These are phyloP conservation scores for Tinamus guttatus DNA, from an alignment of 2,113 vertebrate species.

Conservation along the genomic window DNA sequence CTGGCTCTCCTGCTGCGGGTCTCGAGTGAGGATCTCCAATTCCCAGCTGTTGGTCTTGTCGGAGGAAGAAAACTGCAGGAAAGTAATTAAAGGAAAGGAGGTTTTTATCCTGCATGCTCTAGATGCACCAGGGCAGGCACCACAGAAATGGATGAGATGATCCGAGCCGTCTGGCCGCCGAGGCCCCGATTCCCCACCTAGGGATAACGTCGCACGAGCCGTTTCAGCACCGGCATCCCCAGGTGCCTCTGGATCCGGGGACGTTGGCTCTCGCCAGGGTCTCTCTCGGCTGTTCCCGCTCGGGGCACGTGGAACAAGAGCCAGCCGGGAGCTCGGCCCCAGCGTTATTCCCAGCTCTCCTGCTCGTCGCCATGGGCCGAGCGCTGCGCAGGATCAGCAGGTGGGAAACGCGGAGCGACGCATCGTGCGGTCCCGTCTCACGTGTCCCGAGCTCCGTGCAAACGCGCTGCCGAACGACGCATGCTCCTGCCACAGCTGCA, in stretches of 20 bases:
- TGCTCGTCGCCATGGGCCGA: neutral
- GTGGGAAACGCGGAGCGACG: neutral
- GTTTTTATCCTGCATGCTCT: neutral
- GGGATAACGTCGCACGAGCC: neutral
- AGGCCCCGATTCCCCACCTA: neutral
- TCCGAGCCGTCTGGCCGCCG: neutral
- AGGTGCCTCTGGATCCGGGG: accelerated
- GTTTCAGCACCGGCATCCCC: accelerated
- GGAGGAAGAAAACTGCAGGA: neutral
- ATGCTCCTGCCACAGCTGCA: neutral
- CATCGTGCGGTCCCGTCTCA: neutral
- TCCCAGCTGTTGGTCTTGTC: neutral
- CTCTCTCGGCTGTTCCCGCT: neutral
- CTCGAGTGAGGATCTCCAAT: neutral
- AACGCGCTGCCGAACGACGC: neutral
- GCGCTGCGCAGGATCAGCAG: neutral
- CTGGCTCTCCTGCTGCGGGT: neutral
- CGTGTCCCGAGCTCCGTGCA: neutral
- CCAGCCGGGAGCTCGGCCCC: neutral
- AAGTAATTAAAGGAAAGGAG: neutral
- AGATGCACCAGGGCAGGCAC: accelerated
- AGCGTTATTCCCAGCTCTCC: neutral
- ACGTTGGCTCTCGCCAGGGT: neutral
- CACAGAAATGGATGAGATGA: accelerated
- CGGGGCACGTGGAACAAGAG: neutral